Percentiles rank a stretch among this genome's conserved stretches.
phyloP scores from a whole-genome alignment of 2,888 invertebrate species.

The Athalia cordata region DNA sequence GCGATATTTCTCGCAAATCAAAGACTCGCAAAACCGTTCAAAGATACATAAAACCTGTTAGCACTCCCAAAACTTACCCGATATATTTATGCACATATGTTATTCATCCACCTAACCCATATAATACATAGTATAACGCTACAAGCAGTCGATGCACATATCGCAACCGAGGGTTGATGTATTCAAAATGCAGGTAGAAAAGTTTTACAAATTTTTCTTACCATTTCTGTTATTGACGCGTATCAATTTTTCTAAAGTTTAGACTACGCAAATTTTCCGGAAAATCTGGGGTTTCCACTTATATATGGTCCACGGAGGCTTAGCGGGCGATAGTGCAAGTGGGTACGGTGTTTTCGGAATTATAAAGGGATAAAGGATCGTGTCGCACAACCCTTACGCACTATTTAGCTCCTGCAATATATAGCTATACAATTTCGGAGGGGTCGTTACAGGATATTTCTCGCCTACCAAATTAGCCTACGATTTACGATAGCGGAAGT shows the following conservation, averaged over 20 bases:
- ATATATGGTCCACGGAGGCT: too few relatives aligned
- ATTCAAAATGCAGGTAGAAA: too few relatives aligned
- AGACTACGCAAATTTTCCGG: too few relatives aligned
- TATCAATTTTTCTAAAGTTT: too few relatives aligned
- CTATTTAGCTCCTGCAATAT: slow-evolving; percentile 57
- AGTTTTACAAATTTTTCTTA: too few relatives aligned
- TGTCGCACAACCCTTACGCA: slow-evolving; percentile 57
- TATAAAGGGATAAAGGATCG: background rate
- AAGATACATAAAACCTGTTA: slow-evolving; percentile 36
- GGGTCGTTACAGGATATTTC: slow-evolving; percentile 57
- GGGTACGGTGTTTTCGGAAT: too few relatives aligned
- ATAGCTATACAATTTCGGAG: slow-evolving; percentile 21
- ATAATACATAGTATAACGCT: background rate
- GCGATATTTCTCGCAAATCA: slow-evolving; percentile 43
- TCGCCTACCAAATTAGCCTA: slow-evolving; percentile 61
- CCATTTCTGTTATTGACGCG: too few relatives aligned
- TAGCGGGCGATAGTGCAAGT: too few relatives aligned
- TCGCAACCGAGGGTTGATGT: too few relatives aligned
- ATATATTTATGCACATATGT: slow-evolving; percentile 48
- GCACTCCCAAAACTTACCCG: slow-evolving; percentile 1
- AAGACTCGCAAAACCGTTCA: slow-evolving; percentile 45
- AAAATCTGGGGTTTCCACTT: too few relatives aligned
- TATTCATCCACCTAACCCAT: slow-evolving; percentile 3
- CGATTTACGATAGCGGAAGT: slow-evolving; percentile 54
- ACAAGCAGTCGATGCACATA: background rate